These are phyloP conservation scores for Illadopsis cleaveri DNA, from an alignment of 2,113 vertebrate species.

Conservation along the genomic window DNA sequence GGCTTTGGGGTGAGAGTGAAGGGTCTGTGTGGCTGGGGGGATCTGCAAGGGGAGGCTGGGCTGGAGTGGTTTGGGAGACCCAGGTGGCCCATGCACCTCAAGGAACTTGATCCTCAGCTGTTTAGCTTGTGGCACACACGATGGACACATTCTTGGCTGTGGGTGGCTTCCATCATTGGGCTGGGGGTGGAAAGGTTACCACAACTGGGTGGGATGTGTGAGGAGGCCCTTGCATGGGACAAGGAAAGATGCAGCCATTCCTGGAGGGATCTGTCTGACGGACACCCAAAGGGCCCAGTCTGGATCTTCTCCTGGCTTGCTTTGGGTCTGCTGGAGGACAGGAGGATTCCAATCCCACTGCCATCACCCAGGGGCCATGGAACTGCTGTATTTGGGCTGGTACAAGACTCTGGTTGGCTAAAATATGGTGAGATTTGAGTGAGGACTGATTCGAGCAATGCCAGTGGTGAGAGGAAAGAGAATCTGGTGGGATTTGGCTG, in stretches of 20 bases:
- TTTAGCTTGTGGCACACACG: not conserved
- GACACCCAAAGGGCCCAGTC: not conserved
- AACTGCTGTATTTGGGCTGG: not conserved
- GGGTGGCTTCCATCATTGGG: not conserved
- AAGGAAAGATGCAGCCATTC: not conserved
- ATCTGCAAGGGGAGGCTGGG: not conserved
- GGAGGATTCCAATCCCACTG: not conserved
- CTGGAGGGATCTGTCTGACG: not conserved
- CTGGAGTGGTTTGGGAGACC: not conserved
- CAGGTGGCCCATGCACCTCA: not conserved
- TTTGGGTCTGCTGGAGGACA: not conserved
- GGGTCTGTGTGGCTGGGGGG: not conserved
- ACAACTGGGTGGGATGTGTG: rapidly evolving
- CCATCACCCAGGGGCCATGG: rapidly evolving
- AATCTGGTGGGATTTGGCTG: not conserved
- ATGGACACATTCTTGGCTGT: not conserved
- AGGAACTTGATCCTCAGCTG: not conserved
- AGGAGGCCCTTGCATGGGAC: not conserved
- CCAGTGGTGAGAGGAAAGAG: not conserved
- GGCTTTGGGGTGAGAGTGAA: not conserved
- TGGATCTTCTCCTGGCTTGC: not conserved
- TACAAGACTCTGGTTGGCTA: not conserved
- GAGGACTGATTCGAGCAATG: not conserved
- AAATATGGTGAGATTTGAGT: not conserved
- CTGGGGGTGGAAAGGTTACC: not conserved